Percentiles rank a stretch among this genome's conserved stretches.
Evolutionary conservation across 1,140 invertebrate species (phyloP).

Genomic region (Dufourea novaeangliae): DNA sequence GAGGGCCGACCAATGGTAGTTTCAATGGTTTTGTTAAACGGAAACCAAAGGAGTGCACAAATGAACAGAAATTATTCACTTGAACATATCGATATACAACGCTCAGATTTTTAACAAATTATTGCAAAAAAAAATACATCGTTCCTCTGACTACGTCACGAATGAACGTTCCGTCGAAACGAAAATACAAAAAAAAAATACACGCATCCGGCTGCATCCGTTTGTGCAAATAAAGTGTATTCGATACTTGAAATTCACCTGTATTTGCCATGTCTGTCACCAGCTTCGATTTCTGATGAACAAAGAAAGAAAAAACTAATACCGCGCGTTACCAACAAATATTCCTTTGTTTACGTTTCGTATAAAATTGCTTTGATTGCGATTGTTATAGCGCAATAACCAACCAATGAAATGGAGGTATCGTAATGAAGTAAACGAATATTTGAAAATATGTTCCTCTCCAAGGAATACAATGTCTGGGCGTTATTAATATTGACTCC

Average conservation of each 20-base stretch:
- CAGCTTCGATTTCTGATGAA: not conserved
- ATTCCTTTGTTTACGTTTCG: not conserved
- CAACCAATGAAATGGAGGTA: too few relatives aligned
- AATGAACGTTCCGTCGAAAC: too few relatives aligned
- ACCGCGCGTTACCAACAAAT: not conserved
- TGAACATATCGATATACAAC: not conserved
- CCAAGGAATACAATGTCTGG: too few relatives aligned
- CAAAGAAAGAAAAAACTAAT: not conserved
- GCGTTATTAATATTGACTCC: too few relatives aligned
- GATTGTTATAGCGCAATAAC: not conserved
- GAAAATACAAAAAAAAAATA: not conserved
- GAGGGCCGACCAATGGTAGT: not conserved
- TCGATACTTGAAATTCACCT: not conserved
- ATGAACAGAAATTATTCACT: not conserved
- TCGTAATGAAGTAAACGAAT: too few relatives aligned
- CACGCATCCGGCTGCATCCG: not conserved
- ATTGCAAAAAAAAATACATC: too few relatives aligned
- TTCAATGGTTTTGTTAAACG: not conserved
- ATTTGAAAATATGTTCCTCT: too few relatives aligned
- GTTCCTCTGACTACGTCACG: too few relatives aligned
- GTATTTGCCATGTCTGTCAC: not conserved
- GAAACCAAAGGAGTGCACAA: not conserved
- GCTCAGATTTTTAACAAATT: conserved; percentile 5
- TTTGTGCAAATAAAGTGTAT: not conserved
- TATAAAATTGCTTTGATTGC: not conserved